Percentiles rank a stretch among this genome's conserved stretches.
Conservation (phyloP, 2,888 invertebrate genomes). For the Melanophora roralis region DNA sequence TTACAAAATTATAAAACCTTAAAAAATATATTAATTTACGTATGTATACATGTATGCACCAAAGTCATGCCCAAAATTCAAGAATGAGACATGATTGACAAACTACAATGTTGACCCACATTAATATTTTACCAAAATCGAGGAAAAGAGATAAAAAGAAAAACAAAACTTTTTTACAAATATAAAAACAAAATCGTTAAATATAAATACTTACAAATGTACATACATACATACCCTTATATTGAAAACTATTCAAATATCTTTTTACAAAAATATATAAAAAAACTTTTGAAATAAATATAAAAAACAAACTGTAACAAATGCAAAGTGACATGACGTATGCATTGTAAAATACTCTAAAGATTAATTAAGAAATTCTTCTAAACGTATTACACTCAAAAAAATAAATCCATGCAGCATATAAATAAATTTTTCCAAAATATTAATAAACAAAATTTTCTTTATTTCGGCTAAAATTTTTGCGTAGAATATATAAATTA, state of each 20-base stretch:
- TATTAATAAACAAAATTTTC: no score
- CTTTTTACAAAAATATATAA: conserved; percentile 14
- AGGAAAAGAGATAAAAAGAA: background rate
- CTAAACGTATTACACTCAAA: no score
- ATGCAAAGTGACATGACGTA: conserved; percentile 34
- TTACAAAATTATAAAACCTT: background rate
- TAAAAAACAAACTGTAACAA: conserved; percentile 34
- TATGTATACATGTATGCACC: no score
- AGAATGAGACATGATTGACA: conserved; percentile 61
- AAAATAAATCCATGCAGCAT: no score
- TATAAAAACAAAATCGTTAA: background rate
- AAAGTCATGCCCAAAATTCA: conserved; percentile 60
- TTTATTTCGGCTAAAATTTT: no score
- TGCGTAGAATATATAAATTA: no score
- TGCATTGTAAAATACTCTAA: conserved; percentile 45
- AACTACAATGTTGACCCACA: conserved; percentile 61
- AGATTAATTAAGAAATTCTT: conserved; percentile 60
- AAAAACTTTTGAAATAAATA: background rate
- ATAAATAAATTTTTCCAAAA: no score
- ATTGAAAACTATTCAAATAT: conserved; percentile 51
- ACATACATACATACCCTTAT: background rate
- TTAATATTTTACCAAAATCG: conserved; percentile 34
- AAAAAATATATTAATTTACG: no score
- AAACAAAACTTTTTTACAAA: background rate
- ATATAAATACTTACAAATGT: background rate